Evolutionary conservation across 2,797 vertebrate genomes (phyloP).

Genomic region (Dallia pectoralis): DNA sequence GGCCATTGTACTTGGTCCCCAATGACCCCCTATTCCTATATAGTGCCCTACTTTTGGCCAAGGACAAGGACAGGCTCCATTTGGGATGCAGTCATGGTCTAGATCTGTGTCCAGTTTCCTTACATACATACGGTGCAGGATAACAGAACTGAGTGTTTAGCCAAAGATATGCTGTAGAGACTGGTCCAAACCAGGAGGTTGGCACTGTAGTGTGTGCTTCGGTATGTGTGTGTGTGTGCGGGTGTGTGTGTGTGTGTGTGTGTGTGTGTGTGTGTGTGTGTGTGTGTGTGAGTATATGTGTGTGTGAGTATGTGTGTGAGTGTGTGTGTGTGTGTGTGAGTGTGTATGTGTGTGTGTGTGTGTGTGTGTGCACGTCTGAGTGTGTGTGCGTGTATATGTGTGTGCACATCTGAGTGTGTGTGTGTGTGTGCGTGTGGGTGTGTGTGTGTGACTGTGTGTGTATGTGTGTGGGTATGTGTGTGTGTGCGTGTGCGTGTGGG

Average conservation of each 20-base stretch:
- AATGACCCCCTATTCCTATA: too few species aligned
- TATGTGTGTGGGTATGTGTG: background rate
- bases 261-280: background rate
- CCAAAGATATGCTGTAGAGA: conserved; percentile 1
- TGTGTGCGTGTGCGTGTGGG: background rate
- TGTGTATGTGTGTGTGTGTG: conserved; percentile 5
- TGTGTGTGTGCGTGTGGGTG: background rate
- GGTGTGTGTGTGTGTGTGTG: conserved; percentile 12
- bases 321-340: background rate
- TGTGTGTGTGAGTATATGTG: conserved; percentile 3
- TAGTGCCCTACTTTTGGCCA: too few species aligned
- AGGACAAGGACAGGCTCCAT: too few species aligned
- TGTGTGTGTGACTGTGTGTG: background rate
- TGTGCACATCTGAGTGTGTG: conserved; percentile 12
- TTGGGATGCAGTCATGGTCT: too few species aligned
- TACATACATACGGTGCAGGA: conserved; percentile 37
- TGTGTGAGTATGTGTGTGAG: background rate
- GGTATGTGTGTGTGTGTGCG: background rate
- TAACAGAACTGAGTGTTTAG: background rate
- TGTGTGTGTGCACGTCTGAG: conserved; percentile 9
- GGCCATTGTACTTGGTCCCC: too few species aligned
- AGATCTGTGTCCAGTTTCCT: conserved; percentile 2
- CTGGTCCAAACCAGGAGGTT: background rate
- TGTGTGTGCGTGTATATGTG: conserved; percentile 1
- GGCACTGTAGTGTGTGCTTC: background rate